Conservation (phyloP, 2,888 invertebrate genomes). For the Synergus gifuensis region DNA sequence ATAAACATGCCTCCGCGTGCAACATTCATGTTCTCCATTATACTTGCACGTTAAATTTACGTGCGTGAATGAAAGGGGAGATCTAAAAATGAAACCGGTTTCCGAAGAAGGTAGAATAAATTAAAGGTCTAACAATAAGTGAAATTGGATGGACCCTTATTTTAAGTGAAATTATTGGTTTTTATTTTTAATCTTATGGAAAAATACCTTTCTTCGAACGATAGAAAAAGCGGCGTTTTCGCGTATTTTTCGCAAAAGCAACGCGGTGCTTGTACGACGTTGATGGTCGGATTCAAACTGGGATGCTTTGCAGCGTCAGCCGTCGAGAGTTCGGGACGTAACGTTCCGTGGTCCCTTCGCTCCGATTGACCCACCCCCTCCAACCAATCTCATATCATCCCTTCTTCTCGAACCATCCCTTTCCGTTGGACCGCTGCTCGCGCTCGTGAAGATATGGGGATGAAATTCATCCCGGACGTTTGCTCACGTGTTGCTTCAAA, state of each 20-base stretch:
- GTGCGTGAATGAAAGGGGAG: not conserved
- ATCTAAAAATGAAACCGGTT: not conserved
- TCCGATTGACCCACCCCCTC: constrained; percentile 69
- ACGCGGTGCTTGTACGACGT: constrained; percentile 57
- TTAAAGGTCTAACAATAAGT: not conserved
- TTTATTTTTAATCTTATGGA: not conserved
- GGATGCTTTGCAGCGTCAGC: constrained; percentile 60
- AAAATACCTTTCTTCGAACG: constrained; percentile 13
- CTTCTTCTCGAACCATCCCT: constrained; percentile 56
- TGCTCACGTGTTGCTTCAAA: constrained; percentile 3
- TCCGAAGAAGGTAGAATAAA: not conserved
- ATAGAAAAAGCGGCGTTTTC: constrained; percentile 49
- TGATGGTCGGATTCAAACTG: constrained; percentile 74
- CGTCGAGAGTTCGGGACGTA: constrained; percentile 49
- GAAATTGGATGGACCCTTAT: not conserved
- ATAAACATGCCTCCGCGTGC: not conserved
- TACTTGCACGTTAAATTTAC: not conserved
- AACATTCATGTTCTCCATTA: not conserved
- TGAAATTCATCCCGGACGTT: not conserved
- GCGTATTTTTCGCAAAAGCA: constrained; percentile 48
- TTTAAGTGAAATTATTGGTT: not conserved
- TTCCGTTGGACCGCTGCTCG: constrained; percentile 48
- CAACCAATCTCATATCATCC: constrained; percentile 61
- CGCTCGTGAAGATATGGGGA: not conserved
- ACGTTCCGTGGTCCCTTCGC: constrained; percentile 69